Conservation (phyloP, 2,113 vertebrate genomes). For the Genyomyrus donnyi region DNA sequence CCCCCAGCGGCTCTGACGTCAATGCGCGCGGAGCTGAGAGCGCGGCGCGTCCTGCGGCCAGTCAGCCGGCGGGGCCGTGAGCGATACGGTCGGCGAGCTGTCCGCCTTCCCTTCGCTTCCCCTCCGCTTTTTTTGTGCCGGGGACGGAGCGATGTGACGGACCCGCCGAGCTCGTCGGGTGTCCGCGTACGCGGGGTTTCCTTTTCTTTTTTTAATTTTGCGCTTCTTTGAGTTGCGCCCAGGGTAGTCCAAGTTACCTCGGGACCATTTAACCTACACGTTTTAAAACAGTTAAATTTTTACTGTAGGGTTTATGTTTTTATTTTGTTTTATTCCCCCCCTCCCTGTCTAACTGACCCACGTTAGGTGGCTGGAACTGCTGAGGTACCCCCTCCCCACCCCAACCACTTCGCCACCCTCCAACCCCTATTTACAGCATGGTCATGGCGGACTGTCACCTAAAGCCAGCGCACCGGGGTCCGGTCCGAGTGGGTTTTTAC, state of each 20-base stretch:
- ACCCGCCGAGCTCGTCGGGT: not conserved
- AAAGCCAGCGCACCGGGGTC: constrained; percentile 54
- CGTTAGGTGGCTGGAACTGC: constrained; percentile 12
- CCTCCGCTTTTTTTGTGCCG: not conserved
- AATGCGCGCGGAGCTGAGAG: constrained; percentile 44
- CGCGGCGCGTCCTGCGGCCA: constrained; percentile 23
- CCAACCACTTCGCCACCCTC: not conserved
- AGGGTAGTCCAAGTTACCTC: constrained; percentile 16
- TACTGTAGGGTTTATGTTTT: not conserved
- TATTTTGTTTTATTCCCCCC: not conserved
- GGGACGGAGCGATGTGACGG: constrained; percentile 10
- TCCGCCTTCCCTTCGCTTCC: not conserved
- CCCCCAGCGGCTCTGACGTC: constrained; percentile 51
- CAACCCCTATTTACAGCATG: constrained; percentile 50
- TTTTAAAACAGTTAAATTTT: not conserved
- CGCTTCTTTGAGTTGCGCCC: constrained; percentile 7
- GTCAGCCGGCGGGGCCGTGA: constrained; percentile 12
- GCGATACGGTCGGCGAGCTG: not conserved
- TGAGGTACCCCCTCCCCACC: constrained; percentile 34
- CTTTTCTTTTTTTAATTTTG: not conserved
- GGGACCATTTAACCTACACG: not conserved
- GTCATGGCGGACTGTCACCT: constrained; percentile 72
- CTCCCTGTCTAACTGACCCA: not conserved
- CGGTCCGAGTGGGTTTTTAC: constrained; percentile 75
- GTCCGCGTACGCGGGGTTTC: constrained; percentile 7